Evolutionary conservation across 2,797 vertebrate genomes (phyloP).

Genomic region (Melanitta fusca): DNA sequence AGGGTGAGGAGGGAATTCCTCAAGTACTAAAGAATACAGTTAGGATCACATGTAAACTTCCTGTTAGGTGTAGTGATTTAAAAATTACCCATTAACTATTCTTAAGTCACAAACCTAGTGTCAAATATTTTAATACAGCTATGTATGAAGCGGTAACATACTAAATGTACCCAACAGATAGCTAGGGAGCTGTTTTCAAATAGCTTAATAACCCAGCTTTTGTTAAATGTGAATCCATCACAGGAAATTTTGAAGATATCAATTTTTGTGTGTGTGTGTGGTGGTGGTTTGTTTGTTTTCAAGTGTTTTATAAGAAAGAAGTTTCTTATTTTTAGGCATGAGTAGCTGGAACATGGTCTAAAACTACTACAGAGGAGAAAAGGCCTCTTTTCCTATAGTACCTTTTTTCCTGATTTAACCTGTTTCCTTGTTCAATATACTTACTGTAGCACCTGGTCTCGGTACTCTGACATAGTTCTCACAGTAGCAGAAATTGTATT

Average conservation of each 20-base stretch:
- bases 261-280: not conserved
- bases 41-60: not conserved
- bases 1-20: not conserved
- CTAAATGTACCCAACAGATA: not conserved
- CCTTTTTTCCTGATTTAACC: not conserved
- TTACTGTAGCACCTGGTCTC: not conserved
- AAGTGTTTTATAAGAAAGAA: not conserved
- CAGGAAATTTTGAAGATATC: not conserved
- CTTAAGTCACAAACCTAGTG: not conserved
- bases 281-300: not conserved
- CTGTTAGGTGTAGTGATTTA: not conserved
- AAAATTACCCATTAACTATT: not conserved
- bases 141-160: not conserved
- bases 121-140: not conserved
- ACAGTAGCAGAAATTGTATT: not conserved
- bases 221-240: not conserved
- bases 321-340: not conserved
- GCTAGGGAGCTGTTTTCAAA: not conserved
- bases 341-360: not conserved
- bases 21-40: not conserved
- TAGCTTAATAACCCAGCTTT: not conserved
- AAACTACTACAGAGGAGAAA: not conserved
- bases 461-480: not conserved
- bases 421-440: not conserved
- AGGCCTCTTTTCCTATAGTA: not conserved